A percentile compares a stretch with the other conserved stretches of the same genome.
These are phyloP conservation scores for Nomada ruficornis DNA, from an alignment of 2,888 invertebrate genomes.

Conservation along the genomic window DNA sequence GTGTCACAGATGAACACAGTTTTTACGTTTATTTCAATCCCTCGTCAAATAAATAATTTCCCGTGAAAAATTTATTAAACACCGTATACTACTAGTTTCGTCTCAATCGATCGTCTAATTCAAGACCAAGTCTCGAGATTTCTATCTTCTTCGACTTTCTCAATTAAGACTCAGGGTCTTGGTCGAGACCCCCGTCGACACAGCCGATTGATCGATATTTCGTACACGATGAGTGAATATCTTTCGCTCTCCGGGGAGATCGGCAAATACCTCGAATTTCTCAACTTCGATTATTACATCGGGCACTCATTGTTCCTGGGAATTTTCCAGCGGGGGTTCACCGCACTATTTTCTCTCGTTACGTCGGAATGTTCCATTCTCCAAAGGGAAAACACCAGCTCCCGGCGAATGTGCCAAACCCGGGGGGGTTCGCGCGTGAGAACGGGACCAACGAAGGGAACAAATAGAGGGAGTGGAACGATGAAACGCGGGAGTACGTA, in stretches of 20 bases:
- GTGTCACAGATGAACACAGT: too few species aligned
- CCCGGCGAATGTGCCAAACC: not conserved
- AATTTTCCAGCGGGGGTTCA: constrained; percentile 55
- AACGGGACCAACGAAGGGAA: not conserved
- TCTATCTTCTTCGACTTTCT: not conserved
- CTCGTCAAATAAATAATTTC: too few species aligned
- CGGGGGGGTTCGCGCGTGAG: not conserved
- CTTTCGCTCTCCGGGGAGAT: constrained; percentile 20
- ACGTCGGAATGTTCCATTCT: constrained; percentile 47
- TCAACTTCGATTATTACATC: constrained; percentile 65
- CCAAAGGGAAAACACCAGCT: constrained; percentile 25
- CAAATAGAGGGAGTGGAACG: not conserved
- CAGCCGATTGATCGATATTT: constrained; percentile 35
- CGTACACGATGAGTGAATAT: constrained; percentile 38
- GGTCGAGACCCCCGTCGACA: not conserved
- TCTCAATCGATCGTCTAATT: not conserved
- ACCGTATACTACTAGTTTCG: too few species aligned
- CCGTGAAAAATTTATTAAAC: too few species aligned
- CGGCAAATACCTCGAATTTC: constrained; percentile 50
- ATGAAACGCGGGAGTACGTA: not conserved
- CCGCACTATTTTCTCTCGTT: constrained; percentile 54
- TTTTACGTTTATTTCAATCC: too few species aligned
- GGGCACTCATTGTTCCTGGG: constrained; percentile 52
- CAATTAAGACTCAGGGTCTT: constrained; percentile 23
- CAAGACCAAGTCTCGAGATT: not conserved